Percentiles rank a stretch among this genome's conserved stretches.
Conservation (phyloP, 2,888 invertebrate species). For the Tuberolachnus salignus region DNA sequence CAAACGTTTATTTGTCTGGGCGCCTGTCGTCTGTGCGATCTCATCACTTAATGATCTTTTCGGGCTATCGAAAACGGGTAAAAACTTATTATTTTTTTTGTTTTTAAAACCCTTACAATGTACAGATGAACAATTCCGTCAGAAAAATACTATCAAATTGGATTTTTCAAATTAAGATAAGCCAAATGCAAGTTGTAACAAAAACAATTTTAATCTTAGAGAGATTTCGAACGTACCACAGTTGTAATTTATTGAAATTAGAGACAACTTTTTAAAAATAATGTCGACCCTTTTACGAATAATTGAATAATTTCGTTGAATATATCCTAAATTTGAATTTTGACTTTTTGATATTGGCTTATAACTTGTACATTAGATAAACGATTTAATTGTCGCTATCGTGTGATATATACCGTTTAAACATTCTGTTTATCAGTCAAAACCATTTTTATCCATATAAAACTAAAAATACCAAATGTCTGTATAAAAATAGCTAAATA, state of each 20-base stretch:
- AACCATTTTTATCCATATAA: too few species aligned
- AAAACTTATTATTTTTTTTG: slow-evolving; percentile 42
- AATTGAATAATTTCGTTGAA: too few species aligned
- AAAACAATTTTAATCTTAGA: slow-evolving; percentile 1
- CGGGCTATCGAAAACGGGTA: slow-evolving; percentile 12
- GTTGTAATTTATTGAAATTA: neutral
- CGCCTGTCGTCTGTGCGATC: slow-evolving; percentile 45
- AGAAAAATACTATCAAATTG: slow-evolving; percentile 20
- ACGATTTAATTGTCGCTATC: too few species aligned
- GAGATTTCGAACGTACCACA: neutral
- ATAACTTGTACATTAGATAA: too few species aligned
- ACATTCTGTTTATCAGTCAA: too few species aligned
- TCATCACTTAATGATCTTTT: slow-evolving; percentile 48
- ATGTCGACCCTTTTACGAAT: too few species aligned
- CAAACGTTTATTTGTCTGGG: slow-evolving; percentile 52
- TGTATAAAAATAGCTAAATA: too few species aligned
- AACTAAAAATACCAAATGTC: too few species aligned
- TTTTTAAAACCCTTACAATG: slow-evolving; percentile 7
- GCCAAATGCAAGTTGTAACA: neutral
- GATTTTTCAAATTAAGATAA: slow-evolving; percentile 48
- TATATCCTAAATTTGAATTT: too few species aligned
- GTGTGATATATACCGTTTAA: too few species aligned
- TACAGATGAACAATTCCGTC: slow-evolving; percentile 10
- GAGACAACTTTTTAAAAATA: neutral
- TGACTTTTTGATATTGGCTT: too few species aligned